Base-by-base conservation (phyloP, 1,140 invertebrate genomes). In the Pseudomyrmex dendroicus region DNA sequence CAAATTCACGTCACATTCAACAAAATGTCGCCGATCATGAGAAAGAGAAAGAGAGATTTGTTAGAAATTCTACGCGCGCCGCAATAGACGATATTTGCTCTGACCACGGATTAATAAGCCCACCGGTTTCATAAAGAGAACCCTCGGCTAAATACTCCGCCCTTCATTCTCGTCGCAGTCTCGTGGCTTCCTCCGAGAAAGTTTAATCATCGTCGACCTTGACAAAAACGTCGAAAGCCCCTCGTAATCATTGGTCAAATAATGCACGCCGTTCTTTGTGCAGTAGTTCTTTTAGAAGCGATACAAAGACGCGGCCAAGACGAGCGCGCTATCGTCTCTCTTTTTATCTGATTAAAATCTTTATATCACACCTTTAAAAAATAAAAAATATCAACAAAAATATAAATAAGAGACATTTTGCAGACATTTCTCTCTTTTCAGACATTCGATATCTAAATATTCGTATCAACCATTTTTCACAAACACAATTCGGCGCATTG, bases 91-190 rank as follows among this genome's bases (percentile, higher is more conserved):
- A 85, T 87, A 87, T 88, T 85, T 83, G 57, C 57, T 73, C 63
- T 25, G 59, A 63, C 62, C 59, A 25, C 57, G 50, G 63, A 78
- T 63, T 89, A 89, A 89, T 89, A 89, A 89, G 82, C 78, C 68
- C 22, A 89, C 63, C 84, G 67, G 59, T 88, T 78, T 87, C 82
- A 67, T 82, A 83, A 85, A 89, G 67, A 83, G 64, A 17, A 89
- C 48, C 77, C 85, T 76, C 54, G 22, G 50, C 73, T 85, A 89
- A 89, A 89, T 83, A 83, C 82, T 86, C 66, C 50, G 46, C 70
- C n/a, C 48, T 77, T 67, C 73, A 64, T 63, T 8, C 44, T 68
- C 35, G 2, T 52, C 54, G 17, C 67, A 77, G 46, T n/a, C 9
- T 12, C 46, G 15, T 82, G 46, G 50, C n/a, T 73, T 68, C 25